Evolutionary conservation across 2,113 vertebrate species (phyloP).

Genomic region (Piaya cayana): DNA sequence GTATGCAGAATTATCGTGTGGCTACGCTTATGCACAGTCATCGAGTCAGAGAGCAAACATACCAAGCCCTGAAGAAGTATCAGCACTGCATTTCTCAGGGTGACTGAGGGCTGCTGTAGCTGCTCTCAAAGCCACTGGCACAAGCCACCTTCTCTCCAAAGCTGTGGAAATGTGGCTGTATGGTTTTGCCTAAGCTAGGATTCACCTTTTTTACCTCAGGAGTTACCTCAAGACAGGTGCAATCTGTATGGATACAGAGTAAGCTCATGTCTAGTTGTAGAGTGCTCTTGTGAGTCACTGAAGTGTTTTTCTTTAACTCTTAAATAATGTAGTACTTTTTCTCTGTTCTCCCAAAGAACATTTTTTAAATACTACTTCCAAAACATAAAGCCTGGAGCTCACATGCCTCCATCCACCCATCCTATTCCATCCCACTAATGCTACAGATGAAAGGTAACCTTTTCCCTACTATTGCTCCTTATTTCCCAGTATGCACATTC

Average conservation of each 20-base stretch:
- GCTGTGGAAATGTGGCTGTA: not conserved
- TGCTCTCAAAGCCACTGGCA: not conserved
- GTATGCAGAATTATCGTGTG: not conserved
- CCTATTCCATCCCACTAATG: not conserved
- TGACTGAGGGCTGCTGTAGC: not conserved
- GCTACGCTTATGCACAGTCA: not conserved
- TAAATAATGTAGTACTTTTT: not conserved
- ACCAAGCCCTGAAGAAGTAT: not conserved
- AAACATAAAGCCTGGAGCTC: not conserved
- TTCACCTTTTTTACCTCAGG: not conserved
- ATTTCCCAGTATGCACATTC: not conserved
- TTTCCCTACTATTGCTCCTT: not conserved
- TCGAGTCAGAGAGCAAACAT: conserved; percentile 23
- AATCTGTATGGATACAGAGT: not conserved
- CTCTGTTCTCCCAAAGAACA: not conserved
- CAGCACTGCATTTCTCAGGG: not conserved
- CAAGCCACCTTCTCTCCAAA: not conserved
- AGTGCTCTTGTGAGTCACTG: not conserved
- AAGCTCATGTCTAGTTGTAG: not conserved
- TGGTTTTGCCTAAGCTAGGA: not conserved
- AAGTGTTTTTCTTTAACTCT: not conserved
- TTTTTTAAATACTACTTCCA: not conserved
- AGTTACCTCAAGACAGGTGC: rapidly evolving
- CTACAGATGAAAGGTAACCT: not conserved
- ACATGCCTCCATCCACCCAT: not conserved